A percentile compares a stretch with the other conserved stretches of the same genome.
phyloP scores from a whole-genome alignment of 2,888 invertebrate genomes.

The Strigamia crassipes region DNA sequence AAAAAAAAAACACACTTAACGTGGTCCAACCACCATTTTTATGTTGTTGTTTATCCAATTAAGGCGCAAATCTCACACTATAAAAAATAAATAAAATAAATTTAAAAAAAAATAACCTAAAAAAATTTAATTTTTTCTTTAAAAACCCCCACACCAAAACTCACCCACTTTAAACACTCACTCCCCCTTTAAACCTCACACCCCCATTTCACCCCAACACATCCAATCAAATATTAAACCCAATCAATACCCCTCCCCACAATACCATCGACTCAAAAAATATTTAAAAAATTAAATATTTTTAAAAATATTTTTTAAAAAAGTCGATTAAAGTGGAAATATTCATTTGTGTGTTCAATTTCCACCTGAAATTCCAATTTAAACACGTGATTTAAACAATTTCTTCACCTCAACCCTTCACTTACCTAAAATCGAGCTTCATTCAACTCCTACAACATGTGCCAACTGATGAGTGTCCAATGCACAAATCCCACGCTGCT shows the following conservation, averaged over 20 bases:
- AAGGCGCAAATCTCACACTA: background rate
- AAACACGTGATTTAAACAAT: background rate
- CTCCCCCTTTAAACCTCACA: background rate
- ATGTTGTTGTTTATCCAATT: background rate
- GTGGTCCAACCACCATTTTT: background rate
- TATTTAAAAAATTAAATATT: no score
- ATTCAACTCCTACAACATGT: background rate
- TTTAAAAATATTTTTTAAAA: no score
- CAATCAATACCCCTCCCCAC: background rate
- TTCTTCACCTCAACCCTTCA: background rate
- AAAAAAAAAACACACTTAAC: background rate
- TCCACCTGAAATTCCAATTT: no score
- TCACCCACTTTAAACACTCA: background rate
- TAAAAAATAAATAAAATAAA: no score
- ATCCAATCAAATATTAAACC: background rate
- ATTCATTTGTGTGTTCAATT: no score
- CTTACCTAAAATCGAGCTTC: conserved; percentile 18
- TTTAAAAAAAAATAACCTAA: no score
- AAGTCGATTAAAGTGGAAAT: no score
- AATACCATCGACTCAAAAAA: background rate
- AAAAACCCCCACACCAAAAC: background rate
- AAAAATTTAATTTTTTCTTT: background rate
- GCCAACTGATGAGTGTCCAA: background rate
- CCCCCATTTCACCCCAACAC: background rate
- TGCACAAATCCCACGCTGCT: conserved; percentile 33